These are phyloP conservation scores for Trididemnum clinides DNA, from an alignment of 23 tunicate species.

Conservation along the genomic window DNA sequence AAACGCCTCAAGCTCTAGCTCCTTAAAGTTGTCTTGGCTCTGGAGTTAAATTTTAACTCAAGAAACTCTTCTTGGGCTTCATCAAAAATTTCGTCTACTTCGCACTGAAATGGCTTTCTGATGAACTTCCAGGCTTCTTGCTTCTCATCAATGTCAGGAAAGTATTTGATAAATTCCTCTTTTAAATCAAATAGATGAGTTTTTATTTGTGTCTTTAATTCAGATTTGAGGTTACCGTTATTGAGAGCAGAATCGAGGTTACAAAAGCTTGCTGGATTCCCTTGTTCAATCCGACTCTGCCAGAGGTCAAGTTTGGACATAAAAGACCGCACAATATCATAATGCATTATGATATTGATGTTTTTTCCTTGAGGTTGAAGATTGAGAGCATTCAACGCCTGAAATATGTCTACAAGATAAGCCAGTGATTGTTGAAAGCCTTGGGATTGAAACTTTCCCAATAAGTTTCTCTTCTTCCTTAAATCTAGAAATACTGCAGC, in stretches of 20 bases:
- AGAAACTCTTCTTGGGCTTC: slow-evolving; percentile 45
- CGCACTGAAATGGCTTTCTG: slow-evolving; percentile 48
- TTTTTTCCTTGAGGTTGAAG: slow-evolving; percentile 47
- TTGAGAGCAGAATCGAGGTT: slow-evolving; percentile 46
- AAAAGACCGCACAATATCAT: slow-evolving; percentile 36
- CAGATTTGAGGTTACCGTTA: slow-evolving; percentile 33
- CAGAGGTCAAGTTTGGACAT: slow-evolving; percentile 52
- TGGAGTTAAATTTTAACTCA: slow-evolving; percentile 46
- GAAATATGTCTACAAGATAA: slow-evolving; percentile 51
- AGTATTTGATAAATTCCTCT: slow-evolving; percentile 42
- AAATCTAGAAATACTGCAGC: slow-evolving; percentile 37
- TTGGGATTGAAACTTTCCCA: slow-evolving; percentile 35
- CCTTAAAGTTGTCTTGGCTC: slow-evolving; percentile 39
- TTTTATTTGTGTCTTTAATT: slow-evolving; percentile 36
- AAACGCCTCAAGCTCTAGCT: slow-evolving; percentile 43
- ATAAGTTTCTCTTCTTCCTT: slow-evolving; percentile 18
- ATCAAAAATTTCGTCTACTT: slow-evolving; percentile 39
- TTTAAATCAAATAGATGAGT: slow-evolving; percentile 34
- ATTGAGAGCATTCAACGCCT: slow-evolving; percentile 41
- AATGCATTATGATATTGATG: slow-evolving; percentile 35
- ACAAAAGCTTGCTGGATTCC: slow-evolving; percentile 49
- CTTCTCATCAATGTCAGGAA: slow-evolving; percentile 37
- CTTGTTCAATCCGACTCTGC: slow-evolving; percentile 44
- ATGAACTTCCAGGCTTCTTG: slow-evolving; percentile 41
- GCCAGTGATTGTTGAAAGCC: slow-evolving; percentile 51